Conservation (phyloP, 2,888 invertebrate genomes). For the Limnephilus marmoratus region DNA sequence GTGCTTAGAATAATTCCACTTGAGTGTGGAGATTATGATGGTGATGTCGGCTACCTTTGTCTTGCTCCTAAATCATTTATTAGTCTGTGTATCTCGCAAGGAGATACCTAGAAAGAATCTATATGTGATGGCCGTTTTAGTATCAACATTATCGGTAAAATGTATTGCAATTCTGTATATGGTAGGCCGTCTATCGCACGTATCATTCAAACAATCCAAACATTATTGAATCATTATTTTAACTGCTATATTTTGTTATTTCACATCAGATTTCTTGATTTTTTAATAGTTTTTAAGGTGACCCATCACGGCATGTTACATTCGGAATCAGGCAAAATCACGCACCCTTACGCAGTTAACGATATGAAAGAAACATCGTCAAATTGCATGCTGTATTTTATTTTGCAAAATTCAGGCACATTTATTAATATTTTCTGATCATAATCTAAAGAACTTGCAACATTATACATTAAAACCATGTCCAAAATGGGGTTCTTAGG, state of each 20-base stretch:
- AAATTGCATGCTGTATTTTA: too few species aligned
- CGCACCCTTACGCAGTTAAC: too few species aligned
- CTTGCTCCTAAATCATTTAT: neutral
- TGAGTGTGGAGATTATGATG: neutral
- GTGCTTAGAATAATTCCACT: neutral
- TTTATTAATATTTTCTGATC: too few species aligned
- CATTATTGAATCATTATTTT: neutral
- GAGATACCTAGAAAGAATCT: neutral
- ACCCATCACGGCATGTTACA: too few species aligned
- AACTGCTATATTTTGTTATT: neutral
- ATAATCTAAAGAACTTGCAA: too few species aligned
- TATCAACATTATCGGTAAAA: neutral
- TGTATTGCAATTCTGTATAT: too few species aligned
- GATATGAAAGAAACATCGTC: too few species aligned
- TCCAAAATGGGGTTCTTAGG: too few species aligned
- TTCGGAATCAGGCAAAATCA: neutral
- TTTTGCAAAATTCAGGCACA: too few species aligned
- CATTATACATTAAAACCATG: too few species aligned
- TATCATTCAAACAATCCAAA: neutral
- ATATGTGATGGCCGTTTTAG: neutral
- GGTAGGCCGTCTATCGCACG: neutral
- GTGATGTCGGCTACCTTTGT: neutral
- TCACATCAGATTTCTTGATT: neutral
- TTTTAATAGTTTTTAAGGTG: neutral
- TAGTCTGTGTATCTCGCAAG: neutral